These are phyloP conservation scores for Perdita meconis DNA, from an alignment of 2,888 invertebrate genomes.

Conservation along the genomic window DNA sequence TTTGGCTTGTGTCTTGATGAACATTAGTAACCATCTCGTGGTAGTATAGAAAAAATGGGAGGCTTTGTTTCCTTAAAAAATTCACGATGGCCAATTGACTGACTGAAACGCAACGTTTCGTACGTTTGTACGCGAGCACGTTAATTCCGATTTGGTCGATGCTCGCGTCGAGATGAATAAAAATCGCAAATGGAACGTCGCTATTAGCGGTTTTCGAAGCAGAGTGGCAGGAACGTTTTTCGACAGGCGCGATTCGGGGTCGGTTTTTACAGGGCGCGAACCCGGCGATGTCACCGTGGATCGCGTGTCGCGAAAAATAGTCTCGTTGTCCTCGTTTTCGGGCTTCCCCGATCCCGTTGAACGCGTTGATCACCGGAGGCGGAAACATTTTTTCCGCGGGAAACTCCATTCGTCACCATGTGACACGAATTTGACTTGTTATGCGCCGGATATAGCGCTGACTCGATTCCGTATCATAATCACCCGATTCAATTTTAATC, in stretches of 20 bases:
- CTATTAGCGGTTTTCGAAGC: conserved; percentile 42
- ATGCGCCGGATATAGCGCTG: background rate
- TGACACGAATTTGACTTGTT: background rate
- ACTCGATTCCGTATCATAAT: background rate
- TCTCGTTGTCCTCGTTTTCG: background rate
- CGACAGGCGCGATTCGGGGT: conserved; percentile 39
- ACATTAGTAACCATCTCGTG: too few relatives aligned
- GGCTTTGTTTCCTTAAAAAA: too few relatives aligned
- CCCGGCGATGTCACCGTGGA: conserved; percentile 26
- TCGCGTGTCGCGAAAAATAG: conserved; percentile 20
- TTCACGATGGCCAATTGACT: too few relatives aligned
- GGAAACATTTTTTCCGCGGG: background rate
- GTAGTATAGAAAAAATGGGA: too few relatives aligned
- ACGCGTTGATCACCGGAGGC: conserved; percentile 14
- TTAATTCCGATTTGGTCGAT: conserved; percentile 49
- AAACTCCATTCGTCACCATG: background rate
- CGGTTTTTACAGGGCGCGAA: conserved; percentile 10
- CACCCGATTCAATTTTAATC: background rate
- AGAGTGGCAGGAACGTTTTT: conserved; percentile 20
- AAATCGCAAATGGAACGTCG: conserved; percentile 36
- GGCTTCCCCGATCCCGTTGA: conserved; percentile 11
- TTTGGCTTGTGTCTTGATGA: too few relatives aligned
- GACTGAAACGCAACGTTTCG: conserved; percentile 4
- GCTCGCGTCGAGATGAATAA: conserved; percentile 41
- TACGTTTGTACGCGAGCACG: conserved; percentile 15